Conservation (phyloP, 2,113 vertebrate species). For the Oxygymnocypris stewartii region DNA sequence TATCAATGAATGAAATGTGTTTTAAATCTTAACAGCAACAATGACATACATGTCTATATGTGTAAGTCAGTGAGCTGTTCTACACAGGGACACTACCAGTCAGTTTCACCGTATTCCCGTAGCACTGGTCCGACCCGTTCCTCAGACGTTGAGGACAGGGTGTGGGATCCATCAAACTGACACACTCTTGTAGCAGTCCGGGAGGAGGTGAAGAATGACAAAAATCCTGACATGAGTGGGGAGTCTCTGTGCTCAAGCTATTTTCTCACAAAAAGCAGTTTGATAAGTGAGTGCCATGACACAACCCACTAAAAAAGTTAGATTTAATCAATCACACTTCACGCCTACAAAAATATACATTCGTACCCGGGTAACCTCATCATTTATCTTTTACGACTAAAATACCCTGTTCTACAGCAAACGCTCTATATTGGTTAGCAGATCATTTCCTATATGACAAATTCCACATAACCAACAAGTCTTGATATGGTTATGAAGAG, state of each 20-base stretch:
- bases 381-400: not conserved
- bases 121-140: slow-evolving; percentile 73
- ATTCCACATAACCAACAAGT: not conserved
- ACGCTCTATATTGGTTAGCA: not conserved
- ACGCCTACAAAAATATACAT: not conserved
- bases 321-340: not conserved
- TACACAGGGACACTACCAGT: not conserved
- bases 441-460: not conserved
- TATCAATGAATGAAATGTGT: not conserved
- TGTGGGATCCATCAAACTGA: slow-evolving; percentile 43
- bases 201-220: slow-evolving; percentile 59
- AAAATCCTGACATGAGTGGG: slow-evolving; percentile 41
- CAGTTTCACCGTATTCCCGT: slow-evolving; percentile 55
- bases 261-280: slow-evolving; percentile 8
- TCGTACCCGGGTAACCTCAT: not conserved
- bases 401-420: not conserved
- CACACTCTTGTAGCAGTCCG: slow-evolving; percentile 20
- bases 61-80: not conserved
- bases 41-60: not conserved
- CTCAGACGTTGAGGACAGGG: slow-evolving; percentile 51
- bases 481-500: not conserved
- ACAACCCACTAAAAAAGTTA: not conserved
- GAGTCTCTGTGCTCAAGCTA: not conserved
- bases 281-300: not conserved
- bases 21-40: not conserved